A percentile compares a stretch with the other conserved stretches of the same genome.
Conservation (phyloP, 2,888 invertebrate species). For the Xylota sylvarum region DNA sequence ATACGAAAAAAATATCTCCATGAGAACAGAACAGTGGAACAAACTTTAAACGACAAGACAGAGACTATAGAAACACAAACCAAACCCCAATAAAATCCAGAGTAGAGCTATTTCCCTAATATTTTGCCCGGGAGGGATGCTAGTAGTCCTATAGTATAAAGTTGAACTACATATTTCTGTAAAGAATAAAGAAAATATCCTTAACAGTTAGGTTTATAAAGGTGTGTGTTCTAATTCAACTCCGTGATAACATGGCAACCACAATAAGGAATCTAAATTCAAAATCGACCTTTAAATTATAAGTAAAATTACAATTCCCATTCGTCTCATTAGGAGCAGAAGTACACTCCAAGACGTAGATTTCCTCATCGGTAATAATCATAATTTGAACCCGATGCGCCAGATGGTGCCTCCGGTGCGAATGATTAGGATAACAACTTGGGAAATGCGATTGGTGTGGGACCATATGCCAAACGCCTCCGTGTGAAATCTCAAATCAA, state of each 20-base stretch:
- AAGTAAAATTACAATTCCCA: constrained; percentile 25
- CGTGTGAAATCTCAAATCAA: constrained; percentile 2
- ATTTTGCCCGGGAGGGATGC: no score
- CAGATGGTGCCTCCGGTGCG: constrained; percentile 26
- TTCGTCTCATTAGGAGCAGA: constrained; percentile 22
- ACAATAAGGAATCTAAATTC: background rate
- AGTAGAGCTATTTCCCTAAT: no score
- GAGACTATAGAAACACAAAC: no score
- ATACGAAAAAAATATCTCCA: no score
- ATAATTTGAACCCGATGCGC: constrained; percentile 29
- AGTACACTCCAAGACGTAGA: constrained; percentile 22
- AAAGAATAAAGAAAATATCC: no score
- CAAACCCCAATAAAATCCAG: no score
- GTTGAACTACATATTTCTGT: no score
- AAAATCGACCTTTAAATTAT: constrained; percentile 2
- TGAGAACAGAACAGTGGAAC: no score
- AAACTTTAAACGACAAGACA: no score
- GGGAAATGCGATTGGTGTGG: constrained; percentile 9
- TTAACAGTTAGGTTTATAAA: no score
- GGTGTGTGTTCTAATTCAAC: no score
- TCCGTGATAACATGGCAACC: background rate
- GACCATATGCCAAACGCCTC: background rate
- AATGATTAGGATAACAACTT: constrained; percentile 38
- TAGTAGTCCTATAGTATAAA: no score
- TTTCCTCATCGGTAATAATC: constrained; percentile 37